phyloP scores from a whole-genome alignment of 2,888 invertebrate species.

The Cepaea hortensis region DNA sequence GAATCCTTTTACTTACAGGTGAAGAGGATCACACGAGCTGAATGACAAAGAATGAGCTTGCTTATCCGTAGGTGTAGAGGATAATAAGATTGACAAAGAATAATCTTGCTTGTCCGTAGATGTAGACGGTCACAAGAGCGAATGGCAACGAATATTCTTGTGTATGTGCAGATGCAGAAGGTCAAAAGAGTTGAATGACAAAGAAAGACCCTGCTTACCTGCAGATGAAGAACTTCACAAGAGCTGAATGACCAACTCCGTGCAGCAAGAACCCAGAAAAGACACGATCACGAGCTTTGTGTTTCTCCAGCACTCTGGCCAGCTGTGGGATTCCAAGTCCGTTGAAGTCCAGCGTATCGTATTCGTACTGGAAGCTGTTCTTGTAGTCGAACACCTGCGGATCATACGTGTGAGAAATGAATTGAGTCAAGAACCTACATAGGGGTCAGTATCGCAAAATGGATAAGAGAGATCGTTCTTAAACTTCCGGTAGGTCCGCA shows the following conservation, averaged over 20 bases:
- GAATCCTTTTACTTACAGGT: no score
- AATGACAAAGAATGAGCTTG: no score
- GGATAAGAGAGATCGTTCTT: no score
- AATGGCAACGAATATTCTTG: no score
- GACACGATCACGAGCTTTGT: slow-evolving; percentile 27
- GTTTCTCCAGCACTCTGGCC: slow-evolving; percentile 15
- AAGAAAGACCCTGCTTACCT: slow-evolving; percentile 10
- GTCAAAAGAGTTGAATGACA: no score
- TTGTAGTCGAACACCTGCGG: slow-evolving; percentile 45
- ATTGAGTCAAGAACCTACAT: not conserved
- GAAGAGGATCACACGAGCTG: no score
- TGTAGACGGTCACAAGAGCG: no score
- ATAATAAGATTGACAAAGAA: no score
- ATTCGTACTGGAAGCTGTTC: slow-evolving; percentile 37
- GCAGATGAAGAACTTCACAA: slow-evolving; percentile 41
- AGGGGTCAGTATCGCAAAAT: no score
- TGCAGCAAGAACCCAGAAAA: slow-evolving; percentile 40
- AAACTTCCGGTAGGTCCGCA: no score
- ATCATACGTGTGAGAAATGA: not conserved
- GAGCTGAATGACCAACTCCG: slow-evolving; percentile 16
- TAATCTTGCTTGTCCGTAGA: no score
- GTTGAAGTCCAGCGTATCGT: slow-evolving; percentile 42
- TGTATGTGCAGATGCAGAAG: not conserved
- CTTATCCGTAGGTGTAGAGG: no score
- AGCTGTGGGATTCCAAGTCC: slow-evolving; percentile 35